Conservation (phyloP, 2,113 vertebrate genomes). For the Pipa parva region DNA sequence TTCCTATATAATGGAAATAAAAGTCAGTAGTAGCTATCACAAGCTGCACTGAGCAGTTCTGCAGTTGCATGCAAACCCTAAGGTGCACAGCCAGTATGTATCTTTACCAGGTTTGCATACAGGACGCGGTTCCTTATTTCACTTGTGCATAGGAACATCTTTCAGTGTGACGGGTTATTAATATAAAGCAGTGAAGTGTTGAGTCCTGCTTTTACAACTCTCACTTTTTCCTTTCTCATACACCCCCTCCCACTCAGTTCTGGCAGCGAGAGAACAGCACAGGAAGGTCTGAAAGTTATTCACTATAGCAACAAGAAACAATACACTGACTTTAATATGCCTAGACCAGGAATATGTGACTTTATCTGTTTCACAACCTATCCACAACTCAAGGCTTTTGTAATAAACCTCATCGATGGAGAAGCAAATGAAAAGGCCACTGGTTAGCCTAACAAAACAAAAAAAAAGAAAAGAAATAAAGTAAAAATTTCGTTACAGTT, state of each 20-base stretch:
- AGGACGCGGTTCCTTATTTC: neutral
- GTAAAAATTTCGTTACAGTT: no score
- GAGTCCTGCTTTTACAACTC: slow-evolving; percentile 7
- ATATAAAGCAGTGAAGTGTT: slow-evolving; percentile 1
- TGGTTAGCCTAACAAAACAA: no score
- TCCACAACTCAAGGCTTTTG: neutral
- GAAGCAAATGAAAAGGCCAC: neutral
- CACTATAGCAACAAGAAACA: slow-evolving; percentile 32
- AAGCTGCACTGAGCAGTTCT: no score
- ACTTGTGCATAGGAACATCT: neutral
- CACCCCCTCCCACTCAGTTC: slow-evolving; percentile 21
- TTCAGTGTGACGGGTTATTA: neutral
- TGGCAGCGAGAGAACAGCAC: slow-evolving; percentile 18
- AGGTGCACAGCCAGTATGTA: no score
- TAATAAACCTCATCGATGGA: neutral
- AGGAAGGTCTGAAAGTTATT: slow-evolving; percentile 9
- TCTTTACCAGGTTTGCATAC: neutral
- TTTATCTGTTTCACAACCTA: neutral
- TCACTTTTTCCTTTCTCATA: slow-evolving; percentile 19
- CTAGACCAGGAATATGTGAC: neutral
- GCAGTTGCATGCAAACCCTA: no score
- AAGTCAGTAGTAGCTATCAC: no score
- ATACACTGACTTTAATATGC: slow-evolving; percentile 12
- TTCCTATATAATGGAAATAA: no score
- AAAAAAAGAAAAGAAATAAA: no score